Evolutionary conservation across 2,888 invertebrate genomes (phyloP), one percentile per base, ranked within the genome.

Genomic region (Argyra leucocephala): DNA sequence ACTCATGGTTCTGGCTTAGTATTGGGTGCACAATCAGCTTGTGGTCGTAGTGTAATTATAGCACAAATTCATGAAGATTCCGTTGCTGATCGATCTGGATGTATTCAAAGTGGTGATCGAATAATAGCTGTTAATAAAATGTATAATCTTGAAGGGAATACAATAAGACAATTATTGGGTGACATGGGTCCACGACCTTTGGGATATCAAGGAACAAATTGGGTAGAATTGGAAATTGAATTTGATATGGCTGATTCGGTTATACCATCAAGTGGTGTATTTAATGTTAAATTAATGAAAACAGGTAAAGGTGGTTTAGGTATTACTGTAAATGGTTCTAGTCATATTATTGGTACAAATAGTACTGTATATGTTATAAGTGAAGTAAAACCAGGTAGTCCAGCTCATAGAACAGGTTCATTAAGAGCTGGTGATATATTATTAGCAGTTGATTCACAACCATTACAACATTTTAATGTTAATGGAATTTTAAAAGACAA

Each of bases 201-300:
- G 4, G 67, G 69, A 24, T 85, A 85, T 72, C 83, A 82, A 65
- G 83, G 81, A 18, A 82, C 81, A 10, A 84, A 85, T 71, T 87
- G 89, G 81, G 83, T 94, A 58, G 88, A 88, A 61, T 76, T 96
- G 59, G 89, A 90, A 71, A 85, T 91, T 1, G 94, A 95, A 76
- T 95, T 95, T 78, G 93, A 91, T 80, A 92, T 95, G 77, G 90
- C 93, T 12, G 94, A 95, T 70, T 87, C 93, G 0, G 93, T 95
- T 61, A 91, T 94, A 69, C 93, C 95, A 2, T 89, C 91, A 6
- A 91, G 91, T 71, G 95, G 95, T 0, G 88, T 93, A 0, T 96
- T 95, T 75, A 91, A 89, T 69, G 94, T 97, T 0, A 91, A 93
- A 77, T 82, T 96, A 63, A 89, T 92, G 5, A 88, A 88, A 71